These are phyloP conservation scores for Lepidonotus clava DNA, from an alignment of 2,888 invertebrate genomes.

Conservation along the genomic window DNA sequence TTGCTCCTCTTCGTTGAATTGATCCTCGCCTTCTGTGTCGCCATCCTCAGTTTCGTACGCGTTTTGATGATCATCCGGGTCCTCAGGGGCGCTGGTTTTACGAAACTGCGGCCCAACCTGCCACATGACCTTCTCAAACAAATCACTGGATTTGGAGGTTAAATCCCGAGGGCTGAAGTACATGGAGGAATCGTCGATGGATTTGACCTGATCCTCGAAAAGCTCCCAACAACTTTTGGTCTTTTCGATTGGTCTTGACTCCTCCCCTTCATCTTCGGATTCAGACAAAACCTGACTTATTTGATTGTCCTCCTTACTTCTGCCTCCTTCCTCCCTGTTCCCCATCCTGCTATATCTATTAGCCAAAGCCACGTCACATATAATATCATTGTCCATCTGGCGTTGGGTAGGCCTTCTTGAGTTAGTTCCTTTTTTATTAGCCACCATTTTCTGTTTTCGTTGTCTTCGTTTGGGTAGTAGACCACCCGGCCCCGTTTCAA, in stretches of 20 bases:
- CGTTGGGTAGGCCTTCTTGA: background rate
- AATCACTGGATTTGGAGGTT: constrained; percentile 28
- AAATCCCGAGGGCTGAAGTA: constrained; percentile 13
- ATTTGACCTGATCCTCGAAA: constrained; percentile 33
- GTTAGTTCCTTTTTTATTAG: background rate
- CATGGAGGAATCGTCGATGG: constrained; percentile 2
- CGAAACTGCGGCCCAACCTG: constrained; percentile 19
- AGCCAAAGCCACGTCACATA: constrained; percentile 4
- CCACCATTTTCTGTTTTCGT: background rate
- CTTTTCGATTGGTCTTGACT: background rate
- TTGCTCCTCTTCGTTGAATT: background rate
- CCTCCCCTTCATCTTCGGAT: constrained; percentile 2
- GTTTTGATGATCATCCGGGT: background rate
- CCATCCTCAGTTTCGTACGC: background rate
- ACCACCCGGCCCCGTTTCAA: background rate
- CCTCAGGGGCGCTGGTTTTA: background rate
- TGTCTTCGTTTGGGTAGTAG: background rate
- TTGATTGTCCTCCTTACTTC: background rate
- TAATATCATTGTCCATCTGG: constrained; percentile 9
- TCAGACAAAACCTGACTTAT: background rate
- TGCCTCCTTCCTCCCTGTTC: background rate
- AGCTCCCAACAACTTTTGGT: background rate
- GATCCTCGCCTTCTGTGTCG: background rate
- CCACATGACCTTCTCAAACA: constrained; percentile 24
- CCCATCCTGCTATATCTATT: background rate